Base-by-base conservation (phyloP, 2,888 invertebrate genomes). In the Fragum whitleyi region DNA sequence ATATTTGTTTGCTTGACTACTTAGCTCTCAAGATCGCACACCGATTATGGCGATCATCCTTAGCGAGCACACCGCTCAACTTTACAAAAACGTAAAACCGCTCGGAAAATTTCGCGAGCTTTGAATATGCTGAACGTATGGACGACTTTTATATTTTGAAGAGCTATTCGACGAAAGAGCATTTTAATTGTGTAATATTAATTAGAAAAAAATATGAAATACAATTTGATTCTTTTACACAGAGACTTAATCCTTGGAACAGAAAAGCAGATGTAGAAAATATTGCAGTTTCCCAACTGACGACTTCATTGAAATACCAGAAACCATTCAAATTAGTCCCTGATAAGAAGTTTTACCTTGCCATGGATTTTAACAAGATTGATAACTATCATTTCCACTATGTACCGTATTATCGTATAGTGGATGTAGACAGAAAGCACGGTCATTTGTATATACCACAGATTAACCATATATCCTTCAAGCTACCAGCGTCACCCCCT, bases 341-440 rank as follows among this genome's bases (percentile, higher is more conserved):
- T 0, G 97, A 98, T 90, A 96, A 96, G 90, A 96, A 97, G 92
- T 97, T 97, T 94, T 97, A 96, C 91, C 94, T 98, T 14, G 96
- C 97, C 0, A 98, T 97, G 88, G 98, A 98, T 92, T 98, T 98
- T 94, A 97, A 98, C 90, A 95, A 96, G 11, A 96, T 97, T 87
- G 96, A 97, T 92, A 97, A 97, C 94, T 96, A 96, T 0, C 96
- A 96, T 86, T 97, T 96, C 92, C 97, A 98, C 92, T 95, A 96
- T 61, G 95, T 96, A 2, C 83, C 90, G 0, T 95, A 96, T 21
- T 94, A 94, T 73, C 93, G 93, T 0, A 83, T 93, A 39, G 83
- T 88, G 9, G 89, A 95, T 95, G 96, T 96, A 32, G 94, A 95
- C 19, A 69, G 73, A 71, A 95, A 96, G 81, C 47, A 47, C 16